These are phyloP conservation scores for Drosophila quadrilineata DNA, from an alignment of 1,140 invertebrate species.

Conservation along the genomic window DNA sequence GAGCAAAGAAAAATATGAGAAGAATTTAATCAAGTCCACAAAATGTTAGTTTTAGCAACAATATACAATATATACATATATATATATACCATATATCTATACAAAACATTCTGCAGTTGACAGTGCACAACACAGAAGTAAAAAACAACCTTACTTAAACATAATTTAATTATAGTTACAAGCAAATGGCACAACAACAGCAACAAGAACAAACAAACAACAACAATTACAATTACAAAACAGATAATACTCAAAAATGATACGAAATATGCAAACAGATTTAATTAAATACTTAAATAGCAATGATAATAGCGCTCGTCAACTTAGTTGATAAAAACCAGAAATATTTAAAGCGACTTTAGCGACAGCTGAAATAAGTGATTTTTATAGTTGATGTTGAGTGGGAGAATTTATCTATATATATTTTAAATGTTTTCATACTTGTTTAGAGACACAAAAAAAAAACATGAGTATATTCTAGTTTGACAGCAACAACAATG, in stretches of 20 bases:
- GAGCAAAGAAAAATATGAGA: no score
- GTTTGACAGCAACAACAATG: conserved; percentile 56
- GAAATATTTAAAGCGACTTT: conserved; percentile 49
- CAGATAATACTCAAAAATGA: conserved; percentile 44
- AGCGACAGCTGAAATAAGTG: conserved; percentile 62
- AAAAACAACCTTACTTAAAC: conserved; percentile 18
- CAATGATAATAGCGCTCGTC: conserved; percentile 59
- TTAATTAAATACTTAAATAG: conserved; percentile 7
- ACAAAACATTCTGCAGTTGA: conserved; percentile 40
- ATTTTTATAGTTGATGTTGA: conserved; percentile 62
- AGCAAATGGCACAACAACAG: conserved; percentile 48
- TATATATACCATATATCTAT: no score
- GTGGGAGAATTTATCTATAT: conserved; percentile 13
- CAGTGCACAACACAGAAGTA: conserved; percentile 23
- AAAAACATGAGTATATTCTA: conserved; percentile 75
- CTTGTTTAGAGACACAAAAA: conserved; percentile 14
- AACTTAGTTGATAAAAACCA: conserved; percentile 49
- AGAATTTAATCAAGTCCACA: conserved; percentile 51
- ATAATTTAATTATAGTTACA: conserved; percentile 41
- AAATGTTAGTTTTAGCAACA: conserved; percentile 53
- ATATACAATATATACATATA: no score
- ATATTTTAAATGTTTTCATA: conserved; percentile 15
- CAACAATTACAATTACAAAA: conserved; percentile 19
- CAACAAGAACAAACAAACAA: conserved; percentile 34
- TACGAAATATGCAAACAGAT: conserved; percentile 40